Base-by-base conservation (phyloP, 2,113 vertebrate genomes). In the Phrynosoma blainvillii region DNA sequence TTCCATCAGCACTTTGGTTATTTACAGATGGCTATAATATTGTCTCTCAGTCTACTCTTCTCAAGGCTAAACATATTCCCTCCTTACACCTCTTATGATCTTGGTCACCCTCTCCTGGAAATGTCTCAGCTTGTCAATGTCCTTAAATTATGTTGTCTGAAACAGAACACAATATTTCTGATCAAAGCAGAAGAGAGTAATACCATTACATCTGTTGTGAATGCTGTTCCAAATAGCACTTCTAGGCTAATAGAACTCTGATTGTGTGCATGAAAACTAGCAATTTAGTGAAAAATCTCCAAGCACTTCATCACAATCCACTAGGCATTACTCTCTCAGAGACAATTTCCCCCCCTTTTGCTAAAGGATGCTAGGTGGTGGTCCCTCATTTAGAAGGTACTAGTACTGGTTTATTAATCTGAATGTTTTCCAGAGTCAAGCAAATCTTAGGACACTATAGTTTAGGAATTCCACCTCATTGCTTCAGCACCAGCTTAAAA, bases 381-480 rank as follows among this genome's bases (percentile, higher is more conserved):
- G 59, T 30, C 23, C 32, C 13, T 27, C 21, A 40, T 80, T 62
- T 40, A 54, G 82, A 47, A 90, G 36, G 87, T 84, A 76, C 14
- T 56, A n/a, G 79, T 62, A 54, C 18, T 88, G 11, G 47, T 6
- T 84, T 74, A 65, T 52, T 82, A 77, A 82, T 93, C 83, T 89
- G 78, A 90, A 80, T 88, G 94, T 78, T 47, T 79, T 79, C 18
- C 0, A 6, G 87, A n/a, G 87, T 62, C 59, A 18, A 36, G 32
- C n/a, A 88, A 14, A 82, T 91, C 77, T 92, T 90, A 83, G 86
- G 90, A 91, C 88, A 94, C 91, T 92, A 1, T 88, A 92, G 30
- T 85, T 77, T 36, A 87, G 79, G 30, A 14, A 56, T 12, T 40
- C 66, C 25, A 21, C 32, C 56, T 4, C 4, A 62, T 83, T 90